A percentile compares a stretch with the other conserved stretches of the same genome.
Evolutionary conservation across 2,797 vertebrate genomes (phyloP).

Genomic region (Argya squamiceps): DNA sequence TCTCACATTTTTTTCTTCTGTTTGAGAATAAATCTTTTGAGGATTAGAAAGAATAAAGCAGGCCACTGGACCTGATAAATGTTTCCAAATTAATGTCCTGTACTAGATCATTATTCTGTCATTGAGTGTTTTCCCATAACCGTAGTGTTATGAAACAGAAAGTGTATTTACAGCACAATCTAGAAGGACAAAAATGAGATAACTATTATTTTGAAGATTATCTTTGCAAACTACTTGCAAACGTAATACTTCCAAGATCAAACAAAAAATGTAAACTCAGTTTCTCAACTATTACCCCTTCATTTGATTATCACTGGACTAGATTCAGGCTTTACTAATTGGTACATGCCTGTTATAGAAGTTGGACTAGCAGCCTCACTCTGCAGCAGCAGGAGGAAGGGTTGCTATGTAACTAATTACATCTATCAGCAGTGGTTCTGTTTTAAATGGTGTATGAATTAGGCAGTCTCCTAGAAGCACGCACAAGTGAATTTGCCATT

Average conservation of each 20-base stretch:
- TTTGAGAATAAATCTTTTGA: conserved; percentile 14
- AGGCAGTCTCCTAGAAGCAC: conserved; percentile 40
- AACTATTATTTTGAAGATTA: conserved; percentile 47
- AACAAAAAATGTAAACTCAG: conserved; percentile 31
- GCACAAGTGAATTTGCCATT: conserved; percentile 54
- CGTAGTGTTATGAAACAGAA: conserved; percentile 45
- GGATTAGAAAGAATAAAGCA: background rate
- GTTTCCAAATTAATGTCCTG: conserved; percentile 41
- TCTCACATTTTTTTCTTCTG: background rate
- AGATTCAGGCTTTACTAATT: conserved; percentile 54
- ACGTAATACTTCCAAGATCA: conserved; percentile 33
- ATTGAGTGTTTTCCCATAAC: conserved; percentile 14
- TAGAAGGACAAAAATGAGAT: conserved; percentile 43
- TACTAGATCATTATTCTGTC: background rate
- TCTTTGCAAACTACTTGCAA: conserved; percentile 42
- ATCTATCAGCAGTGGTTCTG: conserved; percentile 64
- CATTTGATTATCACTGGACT: conserved; percentile 15
- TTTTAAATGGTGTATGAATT: conserved; percentile 70
- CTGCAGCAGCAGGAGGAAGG: conserved; percentile 62
- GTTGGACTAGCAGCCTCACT: conserved; percentile 15
- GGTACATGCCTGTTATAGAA: conserved; percentile 29
- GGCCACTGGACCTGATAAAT: background rate
- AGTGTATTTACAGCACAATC: conserved; percentile 38
- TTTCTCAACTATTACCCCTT: conserved; percentile 2
- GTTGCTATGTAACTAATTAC: conserved; percentile 71